Percentiles rank a stretch among this genome's conserved stretches.
phyloP scores from a whole-genome alignment of 2,888 invertebrate species.

The Tigriopus californicus region DNA sequence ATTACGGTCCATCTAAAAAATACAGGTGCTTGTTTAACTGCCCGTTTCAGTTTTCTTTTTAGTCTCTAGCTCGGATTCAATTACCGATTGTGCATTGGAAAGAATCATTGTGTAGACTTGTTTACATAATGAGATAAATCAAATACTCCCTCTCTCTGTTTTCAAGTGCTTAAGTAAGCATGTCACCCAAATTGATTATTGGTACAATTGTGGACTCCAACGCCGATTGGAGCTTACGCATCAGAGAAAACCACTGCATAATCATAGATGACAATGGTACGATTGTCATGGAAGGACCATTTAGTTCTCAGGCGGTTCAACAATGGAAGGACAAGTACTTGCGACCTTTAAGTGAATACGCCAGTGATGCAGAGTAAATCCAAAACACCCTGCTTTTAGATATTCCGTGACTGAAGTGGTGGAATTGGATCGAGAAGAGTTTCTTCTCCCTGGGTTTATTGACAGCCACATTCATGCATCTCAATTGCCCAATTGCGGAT shows the following conservation, averaged over 20 bases:
- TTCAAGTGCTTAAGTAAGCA: neutral
- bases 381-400: too few species aligned
- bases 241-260: neutral
- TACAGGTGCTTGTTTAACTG: too few species aligned
- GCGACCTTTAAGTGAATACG: too few species aligned
- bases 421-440: slow-evolving; percentile 24
- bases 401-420: neutral
- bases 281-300: neutral
- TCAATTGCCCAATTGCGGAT: slow-evolving; percentile 65
- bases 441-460: slow-evolving; percentile 67
- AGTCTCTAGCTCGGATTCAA: too few species aligned
- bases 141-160: too few species aligned
- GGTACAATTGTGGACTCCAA: slow-evolving; percentile 1
- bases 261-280: neutral
- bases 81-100: too few species aligned
- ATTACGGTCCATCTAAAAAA: too few species aligned
- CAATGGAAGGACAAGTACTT: neutral
- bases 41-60: too few species aligned
- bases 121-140: too few species aligned
- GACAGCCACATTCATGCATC: slow-evolving; percentile 81
- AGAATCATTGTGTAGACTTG: too few species aligned
- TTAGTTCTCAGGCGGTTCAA: neutral
- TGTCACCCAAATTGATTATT: neutral
- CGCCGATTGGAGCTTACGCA: neutral
- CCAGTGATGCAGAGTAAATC: too few species aligned